Conservation (phyloP, 35 echinoderm and acorn worm genomes). For the Nesometra sesokonis region DNA sequence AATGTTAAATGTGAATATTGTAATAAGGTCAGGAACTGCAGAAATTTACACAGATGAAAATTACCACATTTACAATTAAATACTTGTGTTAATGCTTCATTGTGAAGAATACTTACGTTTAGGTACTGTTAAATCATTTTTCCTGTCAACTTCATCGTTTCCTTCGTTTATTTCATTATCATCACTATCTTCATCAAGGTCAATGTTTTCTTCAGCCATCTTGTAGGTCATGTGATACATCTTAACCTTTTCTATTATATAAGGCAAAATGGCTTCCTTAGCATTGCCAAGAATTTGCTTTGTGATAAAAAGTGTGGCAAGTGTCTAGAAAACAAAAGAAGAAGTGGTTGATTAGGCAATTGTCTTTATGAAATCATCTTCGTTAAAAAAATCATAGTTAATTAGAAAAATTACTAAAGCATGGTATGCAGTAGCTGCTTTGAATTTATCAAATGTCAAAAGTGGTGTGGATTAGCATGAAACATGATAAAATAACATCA, state of each 20-base stretch:
- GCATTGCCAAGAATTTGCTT: constrained; percentile 84
- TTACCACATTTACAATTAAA: no score
- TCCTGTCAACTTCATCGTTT: background rate
- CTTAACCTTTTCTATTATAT: constrained; percentile 70
- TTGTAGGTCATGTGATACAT: constrained; percentile 69
- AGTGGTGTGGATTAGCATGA: background rate
- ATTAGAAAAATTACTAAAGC: background rate
- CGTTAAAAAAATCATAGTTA: background rate
- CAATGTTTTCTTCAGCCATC: constrained; percentile 37
- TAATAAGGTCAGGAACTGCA: no score
- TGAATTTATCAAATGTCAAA: background rate
- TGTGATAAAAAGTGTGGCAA: constrained; percentile 80
- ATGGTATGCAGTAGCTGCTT: background rate
- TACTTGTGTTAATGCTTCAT: no score
- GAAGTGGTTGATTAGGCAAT: no score
- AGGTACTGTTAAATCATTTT: background rate
- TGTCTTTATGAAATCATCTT: no score
- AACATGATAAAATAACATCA: no score
- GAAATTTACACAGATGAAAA: no score
- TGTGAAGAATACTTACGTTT: background rate
- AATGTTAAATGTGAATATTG: no score
- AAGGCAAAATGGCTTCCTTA: constrained; percentile 79
- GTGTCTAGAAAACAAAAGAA: constrained; percentile 36
- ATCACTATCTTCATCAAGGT: constrained; percentile 9
- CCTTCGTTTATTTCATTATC: constrained; percentile 24